Base-by-base conservation (phyloP, 2,888 invertebrate genomes). In the Steinernema hermaphroditum region DNA sequence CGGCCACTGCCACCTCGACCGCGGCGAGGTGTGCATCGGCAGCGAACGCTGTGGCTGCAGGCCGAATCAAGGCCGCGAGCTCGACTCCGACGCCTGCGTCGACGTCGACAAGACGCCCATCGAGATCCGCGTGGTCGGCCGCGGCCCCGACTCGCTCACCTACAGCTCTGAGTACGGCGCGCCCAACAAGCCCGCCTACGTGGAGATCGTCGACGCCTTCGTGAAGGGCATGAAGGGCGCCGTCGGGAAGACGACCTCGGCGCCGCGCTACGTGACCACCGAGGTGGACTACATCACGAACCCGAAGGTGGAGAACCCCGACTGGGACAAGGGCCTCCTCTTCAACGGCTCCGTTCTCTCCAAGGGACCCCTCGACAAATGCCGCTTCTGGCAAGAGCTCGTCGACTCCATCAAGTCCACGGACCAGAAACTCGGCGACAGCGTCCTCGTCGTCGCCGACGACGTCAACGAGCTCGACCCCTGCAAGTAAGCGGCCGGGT, bases 321-420 rank as follows among this genome's bases (percentile, higher is more conserved):
- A 78, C 29, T 83, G 83, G 82, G 78, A 83, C 71, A 70, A 78
- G n/a, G 84, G 84, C 62, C 73, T 84, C 8, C 75, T 83, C n/a
- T 77, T 79, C 74, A 84, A 83, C 68, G 76, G 78, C 41, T 78
- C 83, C 0, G 69, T 81, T 43, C 76, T 78, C 19, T 76, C 78
- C 29, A 73, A 77, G 8, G 79, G 75, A 43, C 77, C 75, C 24
- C 76, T 80, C 69, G 81, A 81, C 43, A 76, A 77, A 71, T 82
- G 82, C 76, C 73, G 72, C 37, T 73, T 78, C 44, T 82, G 77
- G 72, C 72, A 79, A 34, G 77, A 80, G 70, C 77, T 81, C 68
- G 75, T 78, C 0, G 78, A 78, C 8, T 73, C 75, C 62, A 77
- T 80, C 8, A 29, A 74, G 24, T 72, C 71, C 43, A 75, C 77